Conservation (phyloP, 2,113 vertebrate species). For the Austrofundulus limnaeus region DNA sequence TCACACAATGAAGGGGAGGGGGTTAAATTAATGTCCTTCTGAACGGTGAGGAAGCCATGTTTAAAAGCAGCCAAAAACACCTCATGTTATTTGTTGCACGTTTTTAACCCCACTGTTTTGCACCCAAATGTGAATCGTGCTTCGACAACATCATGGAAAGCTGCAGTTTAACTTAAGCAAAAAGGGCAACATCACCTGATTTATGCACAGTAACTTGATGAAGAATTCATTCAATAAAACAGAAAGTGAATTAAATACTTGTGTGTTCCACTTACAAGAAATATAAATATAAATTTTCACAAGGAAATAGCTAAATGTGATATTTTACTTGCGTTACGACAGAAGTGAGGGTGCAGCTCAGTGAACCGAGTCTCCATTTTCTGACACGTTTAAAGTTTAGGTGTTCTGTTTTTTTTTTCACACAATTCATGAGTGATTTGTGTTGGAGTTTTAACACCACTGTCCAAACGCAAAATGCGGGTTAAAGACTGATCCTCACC, state of each 20-base stretch:
- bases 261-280: background rate
- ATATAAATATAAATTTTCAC: background rate
- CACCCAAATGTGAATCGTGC: background rate
- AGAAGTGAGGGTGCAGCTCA: too few species aligned
- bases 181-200: background rate
- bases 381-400: too few species aligned
- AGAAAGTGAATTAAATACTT: background rate
- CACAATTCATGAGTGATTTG: too few species aligned
- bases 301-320: background rate
- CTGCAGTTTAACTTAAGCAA: background rate
- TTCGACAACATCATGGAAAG: background rate
- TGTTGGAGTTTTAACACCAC: too few species aligned
- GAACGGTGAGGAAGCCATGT: background rate
- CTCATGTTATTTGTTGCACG: background rate
- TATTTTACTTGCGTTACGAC: background rate
- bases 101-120: constrained; percentile 5
- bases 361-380: too few species aligned
- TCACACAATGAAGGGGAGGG: background rate
- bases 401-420: too few species aligned
- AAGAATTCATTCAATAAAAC: background rate
- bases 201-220: background rate
- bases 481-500: too few species aligned
- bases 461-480: too few species aligned
- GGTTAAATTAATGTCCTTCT: background rate
- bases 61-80: background rate